These are phyloP conservation scores for Montipora sp. DNA, from an alignment of 64 coral and sea anemone genomes.

Conservation along the genomic window DNA sequence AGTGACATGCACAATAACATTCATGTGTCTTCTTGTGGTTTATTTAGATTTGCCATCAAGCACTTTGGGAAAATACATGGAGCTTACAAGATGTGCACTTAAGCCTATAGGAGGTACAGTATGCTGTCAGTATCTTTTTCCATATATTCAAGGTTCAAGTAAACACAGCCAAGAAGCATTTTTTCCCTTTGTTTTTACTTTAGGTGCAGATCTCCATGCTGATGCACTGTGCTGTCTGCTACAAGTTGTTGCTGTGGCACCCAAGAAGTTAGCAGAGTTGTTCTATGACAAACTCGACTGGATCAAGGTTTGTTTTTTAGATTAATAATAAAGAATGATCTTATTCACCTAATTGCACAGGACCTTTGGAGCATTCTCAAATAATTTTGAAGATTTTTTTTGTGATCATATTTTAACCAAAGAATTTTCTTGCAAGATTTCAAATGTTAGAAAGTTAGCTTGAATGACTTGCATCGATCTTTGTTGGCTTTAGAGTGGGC, in stretches of 20 bases:
- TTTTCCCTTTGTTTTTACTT: background rate
- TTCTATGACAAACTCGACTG: conserved; percentile 80
- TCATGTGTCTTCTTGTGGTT: background rate
- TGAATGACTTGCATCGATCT: too few relatives aligned
- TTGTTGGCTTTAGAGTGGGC: too few relatives aligned
- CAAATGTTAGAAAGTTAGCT: too few relatives aligned
- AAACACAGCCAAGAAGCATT: background rate
- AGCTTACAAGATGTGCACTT: conserved; percentile 76
- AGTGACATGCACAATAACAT: background rate
- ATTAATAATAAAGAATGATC: too few relatives aligned
- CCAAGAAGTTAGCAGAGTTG: conserved; percentile 49
- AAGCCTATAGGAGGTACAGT: conserved; percentile 69
- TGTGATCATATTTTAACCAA: too few relatives aligned
- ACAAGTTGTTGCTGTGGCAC: conserved; percentile 80
- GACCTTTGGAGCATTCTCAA: too few relatives aligned
- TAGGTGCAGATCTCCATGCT: conserved; percentile 90
- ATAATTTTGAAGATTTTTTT: too few relatives aligned
- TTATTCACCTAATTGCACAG: too few relatives aligned
- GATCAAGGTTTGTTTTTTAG: conserved; percentile 68
- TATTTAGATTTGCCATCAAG: conserved; percentile 62
- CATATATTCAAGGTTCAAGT: too few relatives aligned
- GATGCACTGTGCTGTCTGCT: conserved; percentile 83
- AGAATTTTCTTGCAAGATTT: too few relatives aligned
- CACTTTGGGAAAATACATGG: conserved; percentile 79
- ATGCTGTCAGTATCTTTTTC: background rate